Conservation (phyloP, 2,113 vertebrate species). For the Hydropotes inermis region DNA sequence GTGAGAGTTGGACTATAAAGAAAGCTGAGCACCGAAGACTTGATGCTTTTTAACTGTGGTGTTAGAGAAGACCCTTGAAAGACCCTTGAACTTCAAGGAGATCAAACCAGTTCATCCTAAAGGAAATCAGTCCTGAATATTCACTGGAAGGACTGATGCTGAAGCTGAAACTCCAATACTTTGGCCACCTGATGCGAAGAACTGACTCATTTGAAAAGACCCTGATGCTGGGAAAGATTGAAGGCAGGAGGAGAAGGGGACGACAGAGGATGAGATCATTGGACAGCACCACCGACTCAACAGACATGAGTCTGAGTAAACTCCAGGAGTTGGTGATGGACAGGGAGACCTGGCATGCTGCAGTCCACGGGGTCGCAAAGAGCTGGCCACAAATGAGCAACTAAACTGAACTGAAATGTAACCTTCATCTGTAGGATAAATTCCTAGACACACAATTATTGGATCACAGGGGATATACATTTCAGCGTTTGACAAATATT, state of each 20-base stretch:
- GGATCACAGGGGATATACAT: neutral
- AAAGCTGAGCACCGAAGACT: neutral
- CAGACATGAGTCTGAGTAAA: neutral
- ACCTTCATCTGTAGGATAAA: neutral
- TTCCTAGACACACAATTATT: neutral
- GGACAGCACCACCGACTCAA: fast-evolving
- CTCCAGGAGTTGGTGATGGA: neutral
- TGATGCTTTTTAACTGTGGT: neutral
- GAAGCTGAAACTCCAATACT: neutral
- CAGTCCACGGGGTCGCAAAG: neutral
- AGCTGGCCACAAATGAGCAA: fast-evolving
- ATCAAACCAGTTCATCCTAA: neutral
- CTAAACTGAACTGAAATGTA: neutral
- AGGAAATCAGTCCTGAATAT: neutral
- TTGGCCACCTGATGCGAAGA: neutral
- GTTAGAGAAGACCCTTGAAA: neutral
- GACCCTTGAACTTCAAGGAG: neutral
- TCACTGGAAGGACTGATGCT: neutral
- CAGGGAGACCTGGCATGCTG: neutral
- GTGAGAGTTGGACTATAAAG: neutral
- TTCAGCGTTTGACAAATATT: neutral
- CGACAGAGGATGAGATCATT: neutral
- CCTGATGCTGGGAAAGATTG: neutral
- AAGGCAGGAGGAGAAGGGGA: neutral
- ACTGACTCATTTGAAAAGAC: neutral